Evolutionary conservation across 1,140 invertebrate genomes (phyloP), one percentile per base, ranked within the genome.

Genomic region (Leptestheria dahalacensis): DNA sequence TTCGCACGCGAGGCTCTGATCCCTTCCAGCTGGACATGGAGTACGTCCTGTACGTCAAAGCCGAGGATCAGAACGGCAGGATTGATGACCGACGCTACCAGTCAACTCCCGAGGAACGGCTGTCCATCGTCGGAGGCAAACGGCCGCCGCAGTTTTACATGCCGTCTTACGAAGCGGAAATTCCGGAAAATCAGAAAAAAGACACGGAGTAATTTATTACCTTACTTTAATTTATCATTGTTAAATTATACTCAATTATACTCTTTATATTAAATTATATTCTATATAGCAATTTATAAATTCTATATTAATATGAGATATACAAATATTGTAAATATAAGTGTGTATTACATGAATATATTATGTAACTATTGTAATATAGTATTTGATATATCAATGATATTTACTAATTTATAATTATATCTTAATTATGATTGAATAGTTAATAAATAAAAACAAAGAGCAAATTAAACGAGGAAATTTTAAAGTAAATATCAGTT

Each of bases 11-110:
- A 48, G 90, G 90, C 47, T 89, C 82, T 1, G 91, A 93, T 68
- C 82, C 89, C 12, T 94, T 95, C 69, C 90, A 93, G 71, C 72
- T 94, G 65, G 91, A 95, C 70, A 93, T 93, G 87, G 91, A 95
- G 69, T 95, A 95, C 70, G 90, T 94, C 18, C 74, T 95, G 57
- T 95, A 95, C 69, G 91, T 95, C 12, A 93, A 93, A 74, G 91
- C 91, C 0, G 91, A 95, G 76, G 91, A 95, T 77, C 90, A 90
- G 72, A 93, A 91, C 69, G 91, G 91, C 21, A 79, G 89, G 55
- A 82, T 91, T 11, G 89, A 91, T 67, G 89, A 93, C 65, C 79
- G 86, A 58, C 77, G 84, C 51, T 94, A 85, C 72, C 91, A 93
- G 72, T 88, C 88, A 1, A 94, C 91, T 21, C 83, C 85, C 3